A percentile compares a stretch with the other conserved stretches of the same genome.
Evolutionary conservation across 2,888 invertebrate species (phyloP).

Genomic region (Griposia aprilina): DNA sequence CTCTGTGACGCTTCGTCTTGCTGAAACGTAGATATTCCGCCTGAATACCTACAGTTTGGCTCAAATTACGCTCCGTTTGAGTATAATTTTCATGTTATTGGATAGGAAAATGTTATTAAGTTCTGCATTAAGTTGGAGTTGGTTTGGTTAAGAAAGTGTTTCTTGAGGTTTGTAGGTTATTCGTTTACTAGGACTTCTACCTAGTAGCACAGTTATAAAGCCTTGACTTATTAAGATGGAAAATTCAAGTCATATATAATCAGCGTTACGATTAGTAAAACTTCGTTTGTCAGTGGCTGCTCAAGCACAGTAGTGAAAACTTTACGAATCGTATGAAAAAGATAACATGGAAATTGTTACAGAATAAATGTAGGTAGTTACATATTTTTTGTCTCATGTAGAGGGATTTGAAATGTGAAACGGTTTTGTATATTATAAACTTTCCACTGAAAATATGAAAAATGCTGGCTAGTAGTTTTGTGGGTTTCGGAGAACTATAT

Average conservation of each 20-base stretch:
- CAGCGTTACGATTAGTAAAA: background rate
- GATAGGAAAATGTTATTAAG: conserved; percentile 59
- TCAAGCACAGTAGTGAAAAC: background rate
- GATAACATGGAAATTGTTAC: background rate
- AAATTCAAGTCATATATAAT: too few relatives aligned
- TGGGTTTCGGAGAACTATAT: too few relatives aligned
- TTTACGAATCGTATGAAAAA: background rate
- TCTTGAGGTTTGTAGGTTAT: conserved; percentile 14
- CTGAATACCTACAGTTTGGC: conserved; percentile 58
- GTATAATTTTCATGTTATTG: conserved; percentile 65
- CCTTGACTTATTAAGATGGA: background rate
- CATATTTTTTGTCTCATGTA: background rate
- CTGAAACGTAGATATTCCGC: conserved; percentile 54
- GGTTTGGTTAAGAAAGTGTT: conserved; percentile 41
- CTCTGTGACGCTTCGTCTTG: conserved; percentile 56
- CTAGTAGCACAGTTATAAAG: background rate
- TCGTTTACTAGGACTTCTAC: conserved; percentile 3
- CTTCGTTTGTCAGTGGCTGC: background rate
- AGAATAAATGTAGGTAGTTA: too few relatives aligned
- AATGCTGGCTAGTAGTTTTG: too few relatives aligned
- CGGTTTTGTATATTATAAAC: background rate
- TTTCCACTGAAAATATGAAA: background rate
- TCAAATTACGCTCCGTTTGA: conserved; percentile 60
- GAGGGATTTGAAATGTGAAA: background rate
- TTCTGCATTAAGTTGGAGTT: conserved; percentile 39